Evolutionary conservation across 2,888 invertebrate species (phyloP).

Genomic region (Lacanobia wlatinum): DNA sequence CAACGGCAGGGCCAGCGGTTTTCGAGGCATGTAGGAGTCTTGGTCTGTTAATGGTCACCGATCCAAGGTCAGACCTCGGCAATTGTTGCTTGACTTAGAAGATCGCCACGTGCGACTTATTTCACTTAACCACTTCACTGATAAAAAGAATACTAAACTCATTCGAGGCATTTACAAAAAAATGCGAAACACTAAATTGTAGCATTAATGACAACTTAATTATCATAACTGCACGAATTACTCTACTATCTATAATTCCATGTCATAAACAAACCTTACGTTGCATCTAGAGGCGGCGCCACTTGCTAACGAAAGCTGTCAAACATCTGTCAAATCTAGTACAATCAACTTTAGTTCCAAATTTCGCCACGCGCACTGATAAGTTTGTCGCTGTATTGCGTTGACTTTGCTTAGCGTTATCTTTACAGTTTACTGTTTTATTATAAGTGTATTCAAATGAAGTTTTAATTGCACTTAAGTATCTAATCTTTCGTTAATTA

Average conservation of each 20-base stretch:
- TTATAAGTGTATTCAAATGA: background rate
- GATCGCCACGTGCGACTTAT: too few species aligned
- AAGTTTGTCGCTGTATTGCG: background rate
- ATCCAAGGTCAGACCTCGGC: too few species aligned
- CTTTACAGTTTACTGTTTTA: background rate
- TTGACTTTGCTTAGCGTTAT: background rate
- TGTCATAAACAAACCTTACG: background rate
- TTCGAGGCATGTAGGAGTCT: too few species aligned
- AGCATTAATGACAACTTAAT: background rate
- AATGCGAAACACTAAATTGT: background rate
- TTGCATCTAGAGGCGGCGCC: background rate
- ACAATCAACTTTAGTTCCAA: background rate
- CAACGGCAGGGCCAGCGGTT: too few species aligned
- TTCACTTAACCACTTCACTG: too few species aligned
- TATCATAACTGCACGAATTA: background rate
- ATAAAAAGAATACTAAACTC: too few species aligned
- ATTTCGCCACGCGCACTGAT: background rate
- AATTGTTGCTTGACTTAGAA: too few species aligned
- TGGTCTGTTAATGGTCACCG: too few species aligned
- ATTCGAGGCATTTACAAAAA: background rate
- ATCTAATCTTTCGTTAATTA: conserved; percentile 5
- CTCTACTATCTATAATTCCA: background rate
- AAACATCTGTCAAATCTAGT: conserved; percentile 1
- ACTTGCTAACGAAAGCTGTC: background rate
- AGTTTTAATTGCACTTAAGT: conserved; percentile 1